Percentiles rank a stretch among this genome's conserved stretches.
phyloP scores from a whole-genome alignment of 2,113 vertebrate species.

The Anoura caudifer region DNA sequence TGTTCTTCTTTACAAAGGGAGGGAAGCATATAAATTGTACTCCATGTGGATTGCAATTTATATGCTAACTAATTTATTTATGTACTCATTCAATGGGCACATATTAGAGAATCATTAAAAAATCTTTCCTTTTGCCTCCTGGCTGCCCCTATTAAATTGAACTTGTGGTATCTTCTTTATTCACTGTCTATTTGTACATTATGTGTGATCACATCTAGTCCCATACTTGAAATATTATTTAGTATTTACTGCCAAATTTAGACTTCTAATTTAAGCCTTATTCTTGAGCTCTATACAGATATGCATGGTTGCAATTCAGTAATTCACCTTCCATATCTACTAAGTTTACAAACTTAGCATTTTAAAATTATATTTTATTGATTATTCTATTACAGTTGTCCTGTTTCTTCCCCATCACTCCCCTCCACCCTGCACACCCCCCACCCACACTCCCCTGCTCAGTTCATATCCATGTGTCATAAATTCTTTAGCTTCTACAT shows the following conservation, averaged over 20 bases:
- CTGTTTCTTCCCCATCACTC: too few relatives aligned
- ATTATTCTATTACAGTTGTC: too few relatives aligned
- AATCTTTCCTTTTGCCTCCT: not conserved
- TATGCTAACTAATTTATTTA: not conserved
- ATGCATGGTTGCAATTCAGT: not conserved
- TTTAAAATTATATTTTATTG: too few relatives aligned
- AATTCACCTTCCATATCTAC: not conserved
- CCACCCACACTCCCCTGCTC: too few relatives aligned
- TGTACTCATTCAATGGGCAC: not conserved
- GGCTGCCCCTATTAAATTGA: not conserved
- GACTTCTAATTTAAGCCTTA: not conserved
- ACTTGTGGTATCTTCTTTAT: not conserved
- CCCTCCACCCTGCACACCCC: too few relatives aligned
- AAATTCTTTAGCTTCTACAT: too few relatives aligned
- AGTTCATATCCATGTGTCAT: too few relatives aligned
- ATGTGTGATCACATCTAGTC: not conserved
- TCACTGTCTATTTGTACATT: not conserved
- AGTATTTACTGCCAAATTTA: not conserved
- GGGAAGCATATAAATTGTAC: too few relatives aligned
- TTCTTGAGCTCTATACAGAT: not conserved
- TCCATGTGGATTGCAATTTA: not conserved
- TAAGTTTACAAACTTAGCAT: not conserved
- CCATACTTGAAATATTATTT: not conserved
- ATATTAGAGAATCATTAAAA: not conserved
- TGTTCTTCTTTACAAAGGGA: not conserved